phyloP scores from a whole-genome alignment of 1,140 invertebrate genomes.

The Phocides pigmalion region DNA sequence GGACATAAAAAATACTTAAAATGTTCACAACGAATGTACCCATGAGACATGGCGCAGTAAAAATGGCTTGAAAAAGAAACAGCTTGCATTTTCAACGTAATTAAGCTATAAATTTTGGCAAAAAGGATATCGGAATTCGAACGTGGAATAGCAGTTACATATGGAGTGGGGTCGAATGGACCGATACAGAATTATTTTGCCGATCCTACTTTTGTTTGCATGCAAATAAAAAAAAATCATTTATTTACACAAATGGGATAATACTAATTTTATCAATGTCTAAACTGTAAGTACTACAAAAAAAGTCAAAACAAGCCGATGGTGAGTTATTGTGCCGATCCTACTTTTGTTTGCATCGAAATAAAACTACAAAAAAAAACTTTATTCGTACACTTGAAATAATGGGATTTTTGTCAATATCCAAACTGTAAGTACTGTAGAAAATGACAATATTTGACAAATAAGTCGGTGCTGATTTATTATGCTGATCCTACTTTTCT shows the following conservation, averaged over 20 bases:
- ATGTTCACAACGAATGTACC: conserved; percentile 5
- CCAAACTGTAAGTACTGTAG: too few species aligned
- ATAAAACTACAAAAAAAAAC: too few species aligned
- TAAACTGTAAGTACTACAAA: too few species aligned
- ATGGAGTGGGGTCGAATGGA: conserved; percentile 11
- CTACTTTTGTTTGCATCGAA: neutral
- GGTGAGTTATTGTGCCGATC: conserved; percentile 1
- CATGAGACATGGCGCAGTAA: conserved; percentile 10
- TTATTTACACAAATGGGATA: too few species aligned
- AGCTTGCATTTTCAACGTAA: conserved; percentile 23
- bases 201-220: neutral
- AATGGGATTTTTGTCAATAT: too few species aligned
- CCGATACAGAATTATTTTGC: conserved; percentile 3
- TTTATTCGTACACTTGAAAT: too few species aligned
- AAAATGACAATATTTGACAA: too few species aligned
- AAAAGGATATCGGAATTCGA: conserved; percentile 16
- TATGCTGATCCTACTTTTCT: neutral
- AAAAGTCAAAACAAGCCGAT: too few species aligned
- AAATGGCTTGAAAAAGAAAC: conserved; percentile 20
- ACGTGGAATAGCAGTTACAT: conserved; percentile 15
- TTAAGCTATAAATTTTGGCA: conserved; percentile 30
- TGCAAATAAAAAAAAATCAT: too few species aligned
- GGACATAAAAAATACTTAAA: conserved; percentile 2
- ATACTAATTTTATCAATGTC: too few species aligned
- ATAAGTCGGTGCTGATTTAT: conserved; percentile 5